Evolutionary conservation across 2,888 invertebrate genomes (phyloP).

Genomic region (Aporophyla nigra): DNA sequence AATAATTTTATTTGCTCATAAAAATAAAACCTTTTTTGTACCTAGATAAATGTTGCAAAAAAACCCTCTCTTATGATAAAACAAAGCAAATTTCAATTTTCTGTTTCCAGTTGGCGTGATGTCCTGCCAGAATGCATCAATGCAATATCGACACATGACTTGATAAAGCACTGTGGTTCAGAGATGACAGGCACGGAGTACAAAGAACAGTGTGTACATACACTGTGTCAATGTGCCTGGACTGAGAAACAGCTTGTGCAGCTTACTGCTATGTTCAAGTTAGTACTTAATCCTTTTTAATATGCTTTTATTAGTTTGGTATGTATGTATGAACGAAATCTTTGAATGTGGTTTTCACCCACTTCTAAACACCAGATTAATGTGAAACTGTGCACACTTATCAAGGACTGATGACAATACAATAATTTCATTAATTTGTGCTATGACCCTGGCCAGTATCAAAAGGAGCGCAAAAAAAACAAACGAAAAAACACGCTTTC

Average conservation of each 20-base stretch:
- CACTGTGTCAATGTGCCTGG: conserved; percentile 92
- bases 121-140: conserved; percentile 92
- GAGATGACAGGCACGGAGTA: conserved; percentile 91
- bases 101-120: conserved; percentile 92
- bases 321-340: no score
- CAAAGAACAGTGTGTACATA: conserved; percentile 91
- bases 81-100: not conserved
- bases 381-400: no score
- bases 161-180: conserved; percentile 90
- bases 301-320: no score
- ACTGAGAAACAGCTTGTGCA: conserved; percentile 91
- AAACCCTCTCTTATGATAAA: not conserved
- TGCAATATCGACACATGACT: conserved; percentile 88
- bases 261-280: conserved; percentile 93
- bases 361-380: no score
- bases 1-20: no score
- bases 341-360: no score
- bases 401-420: no score
- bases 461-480: no score
- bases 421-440: no score
- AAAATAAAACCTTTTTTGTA: no score
- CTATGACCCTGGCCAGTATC: no score
- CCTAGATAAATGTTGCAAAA: not conserved
- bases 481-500: no score
- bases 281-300: conserved; percentile 56